Evolutionary conservation across 1,140 invertebrate species (phyloP), one percentile per base, ranked within the genome.

Genomic region (Triops longicaudatus): DNA sequence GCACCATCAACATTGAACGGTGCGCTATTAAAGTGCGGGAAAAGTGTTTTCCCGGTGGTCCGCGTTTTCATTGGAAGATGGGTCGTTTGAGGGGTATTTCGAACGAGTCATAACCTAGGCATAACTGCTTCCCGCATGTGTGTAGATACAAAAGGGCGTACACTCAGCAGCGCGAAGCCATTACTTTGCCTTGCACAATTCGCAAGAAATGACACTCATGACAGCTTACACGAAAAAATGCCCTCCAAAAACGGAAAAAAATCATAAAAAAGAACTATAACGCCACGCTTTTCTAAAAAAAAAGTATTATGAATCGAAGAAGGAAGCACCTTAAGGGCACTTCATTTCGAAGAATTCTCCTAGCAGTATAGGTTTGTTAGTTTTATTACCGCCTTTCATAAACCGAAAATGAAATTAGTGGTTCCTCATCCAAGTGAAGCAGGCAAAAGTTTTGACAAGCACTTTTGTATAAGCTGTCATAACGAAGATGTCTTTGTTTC

Each of bases 11-110:
- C 50, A 63, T 63, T 63, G 50, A 63, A 63, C 50, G 50, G 50
- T 63, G 50, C 50, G 50, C 50, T 63, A 63, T 63, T 63, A 63
- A 63, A 63, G 50, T 63, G 50, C 50, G 50, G 50, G 50, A 63
- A 63, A 63, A 63, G 50, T 63, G 50, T 22, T 37, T 37, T 63
- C 50, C 50, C 50, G 50, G 50, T 63, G n/a, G 50, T 63, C 50
- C 50, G 50, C 50, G 50, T 63, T 63, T 63, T 63, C n/a, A 63
- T 63, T 63, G 50, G 50, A 63, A 63, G 50, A 63, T 63, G 50
- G 50, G 50, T 63, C 50, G 22, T 63, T 63, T 63, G 17, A 22
- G 14, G 50, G 50, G 22, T 63, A 63, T 22, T 63, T 63, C 7
- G 50, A 63, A 63, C 50, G 50, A 22, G 50, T 63, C 50, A 14